Base-by-base conservation (phyloP, 1,140 invertebrate genomes). In the Atopsyche davidsoni region DNA sequence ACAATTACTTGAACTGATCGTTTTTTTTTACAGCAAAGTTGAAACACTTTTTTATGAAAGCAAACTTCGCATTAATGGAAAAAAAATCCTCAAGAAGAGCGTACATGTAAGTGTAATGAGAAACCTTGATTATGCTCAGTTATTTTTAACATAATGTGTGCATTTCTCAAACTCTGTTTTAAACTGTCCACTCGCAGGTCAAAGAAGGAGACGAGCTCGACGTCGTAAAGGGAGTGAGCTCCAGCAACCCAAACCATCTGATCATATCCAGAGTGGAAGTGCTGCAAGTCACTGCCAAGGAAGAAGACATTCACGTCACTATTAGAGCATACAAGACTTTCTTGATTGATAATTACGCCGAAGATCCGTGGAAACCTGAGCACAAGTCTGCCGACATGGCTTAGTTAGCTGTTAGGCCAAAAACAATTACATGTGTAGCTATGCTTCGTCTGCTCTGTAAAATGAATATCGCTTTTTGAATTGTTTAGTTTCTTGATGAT, bases 21-120 rank as follows among this genome's bases (percentile, higher is more conserved):
- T 17, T 46, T 38, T 9, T 51, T 41, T 53, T 61, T 59, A 16
- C 45, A 81, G 79, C 58, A 82, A 83, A 76, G 66, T 82, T 2
- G 82, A 85, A 59, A 64, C 66, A 4, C 60, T 74, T 18, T 83
- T 85, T 61, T 85, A 82, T 60, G 78, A 80, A 45, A 81, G 76
- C 54, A 79, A 76, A 60, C 70, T 85, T 32, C 68, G 81, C 45
- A 52, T 83, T 1, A 86, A 86, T 65, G 82, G 82, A 7, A 59
- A 75, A 25, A 81, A 82, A 62, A 55, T 81, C 2, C 46, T 62
- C 7, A 86, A 85, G 61, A 86, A 85, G 64, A 80, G 76, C 58
- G 59, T 61, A 1, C 59, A 66, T 58, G 72, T 84, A 56, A 59
- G 53, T 58, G 36, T 44, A 21, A 16, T 4, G 41, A 41, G 31